phyloP scores from a whole-genome alignment of 2,113 vertebrate genomes.

The Xiphophorus hellerii region DNA sequence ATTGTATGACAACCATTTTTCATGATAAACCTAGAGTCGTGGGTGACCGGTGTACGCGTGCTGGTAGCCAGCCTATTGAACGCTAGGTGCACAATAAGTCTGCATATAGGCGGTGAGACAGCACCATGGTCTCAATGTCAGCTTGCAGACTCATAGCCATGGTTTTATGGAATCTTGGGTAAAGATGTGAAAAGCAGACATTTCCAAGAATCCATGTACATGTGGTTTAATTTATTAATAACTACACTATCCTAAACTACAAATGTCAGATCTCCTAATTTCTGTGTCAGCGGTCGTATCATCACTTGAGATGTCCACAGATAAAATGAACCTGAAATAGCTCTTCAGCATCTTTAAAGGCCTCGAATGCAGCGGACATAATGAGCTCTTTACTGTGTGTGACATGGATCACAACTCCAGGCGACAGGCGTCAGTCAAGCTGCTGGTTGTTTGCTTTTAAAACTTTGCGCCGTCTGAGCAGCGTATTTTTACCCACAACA shows the following conservation, averaged over 20 bases:
- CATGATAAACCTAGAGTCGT: no score
- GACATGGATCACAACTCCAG: not conserved
- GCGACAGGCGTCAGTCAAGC: slow-evolving; percentile 4
- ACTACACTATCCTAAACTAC: not conserved
- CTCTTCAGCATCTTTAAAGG: not conserved
- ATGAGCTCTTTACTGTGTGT: not conserved
- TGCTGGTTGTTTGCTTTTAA: slow-evolving; percentile 41
- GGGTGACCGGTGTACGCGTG: no score
- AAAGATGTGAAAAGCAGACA: not conserved
- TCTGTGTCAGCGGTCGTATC: not conserved
- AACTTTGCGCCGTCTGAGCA: slow-evolving; percentile 40
- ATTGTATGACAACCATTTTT: no score
- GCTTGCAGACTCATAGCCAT: not conserved
- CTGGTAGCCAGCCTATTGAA: no score
- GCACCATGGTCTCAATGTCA: not conserved
- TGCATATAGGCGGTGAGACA: no score
- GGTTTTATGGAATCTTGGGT: not conserved
- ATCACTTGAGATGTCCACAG: no score
- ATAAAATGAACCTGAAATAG: not conserved
- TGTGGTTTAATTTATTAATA: not conserved
- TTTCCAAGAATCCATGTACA: not conserved
- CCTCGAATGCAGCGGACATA: not conserved
- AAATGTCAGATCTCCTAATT: not conserved
- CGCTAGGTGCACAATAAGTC: no score
- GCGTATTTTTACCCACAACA: slow-evolving; percentile 36